Evolutionary conservation across 2,888 invertebrate species (phyloP), one percentile per base, ranked within the genome.

Genomic region (Drosophila buzzatii): DNA sequence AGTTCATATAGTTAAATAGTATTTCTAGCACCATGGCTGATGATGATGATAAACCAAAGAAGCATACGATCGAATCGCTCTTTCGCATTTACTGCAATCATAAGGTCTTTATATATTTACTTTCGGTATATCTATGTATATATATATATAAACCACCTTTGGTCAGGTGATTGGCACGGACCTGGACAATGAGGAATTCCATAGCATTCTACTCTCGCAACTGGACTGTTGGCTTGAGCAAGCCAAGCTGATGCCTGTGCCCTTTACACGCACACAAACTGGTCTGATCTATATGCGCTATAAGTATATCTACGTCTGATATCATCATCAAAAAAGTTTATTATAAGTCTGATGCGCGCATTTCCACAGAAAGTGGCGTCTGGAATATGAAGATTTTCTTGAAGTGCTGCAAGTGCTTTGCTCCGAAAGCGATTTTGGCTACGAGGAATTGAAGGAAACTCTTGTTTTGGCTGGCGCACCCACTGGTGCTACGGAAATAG

Each of bases 281-380:
- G 91, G 91, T 5, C 73, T 89, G 10, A 80, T 89, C 35, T 92
- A 91, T 61, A 87, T 90, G 83, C 82, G 87, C 37, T 91, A 89
- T 18, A 91, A 89, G 91, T 87, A 45, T 53, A 53, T 35, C 33
- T 3, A 41, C 0, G 33, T 39, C 12, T 44, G 5, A 52, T 31
- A 63, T 27, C 20, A 64, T 74, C 20, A 16, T 41, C 20, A 16
- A 35, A n/a, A 6, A 27, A 27, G 5, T 44, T 45, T 56, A 23
- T 45, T 37, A 23, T 23, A 14, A 31, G 39, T 18, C 16, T 9
- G 0, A 33, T 66, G 8, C 23, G 52, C n/a, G n/a, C 27, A 27
- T 55, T 52, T 45, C 2, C 20, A 3, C 35, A 91, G 90, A 68
- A 91, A 91, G 60, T 91, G 91, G 91, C 85, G 90, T 1, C 64